Evolutionary conservation across 1,140 invertebrate genomes (phyloP), one percentile per base, ranked within the genome.

Genomic region (Heliconius melpomene): DNA sequence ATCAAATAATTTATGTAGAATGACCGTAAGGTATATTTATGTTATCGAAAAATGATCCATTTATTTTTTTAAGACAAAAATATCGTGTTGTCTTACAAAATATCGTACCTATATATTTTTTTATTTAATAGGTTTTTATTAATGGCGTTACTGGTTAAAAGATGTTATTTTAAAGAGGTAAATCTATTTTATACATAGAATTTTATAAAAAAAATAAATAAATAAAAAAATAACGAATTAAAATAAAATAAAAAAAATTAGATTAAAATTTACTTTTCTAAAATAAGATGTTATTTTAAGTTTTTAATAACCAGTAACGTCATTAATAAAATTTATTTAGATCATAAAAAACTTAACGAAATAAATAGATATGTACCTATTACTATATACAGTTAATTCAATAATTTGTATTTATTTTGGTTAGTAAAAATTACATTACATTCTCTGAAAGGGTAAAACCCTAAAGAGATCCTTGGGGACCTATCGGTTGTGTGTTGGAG

Each of bases 1-100:
- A 83, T 84, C 81, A 86, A 86, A 89, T 89, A 86, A 83, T 86
- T 88, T 85, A 88, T 89, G 78, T 86, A 78, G 54, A 81, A 79
- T 79, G 72, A 60, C 78, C 77, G 75, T 76, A 60, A 46, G 36
- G 38, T 76, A 76, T 77, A 60, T 77, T 80, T 32, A 52, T 66
- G 60, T 71, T 50, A 40, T 46, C 38, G 8, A 77, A 52, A 77
- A 29, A 72, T 36, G 20, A 77, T 36, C 11, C 46, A 72, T 50
- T 77, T 36, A 72, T 32, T 72, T 32, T 72, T 77, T 36, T 18
- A 72, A 23, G 2, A 38, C 9, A n/a, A 38, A 72, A 40, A 20
- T 23, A 13, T 60, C 0, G 2, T 60, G 23, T 3, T 57, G 20
- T 57, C 8, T 57, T 11, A n/a, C n/a, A 57, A 57, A 23, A 57